Conservation (phyloP, 2,113 vertebrate species). For the Leucopsar rothschildi region DNA sequence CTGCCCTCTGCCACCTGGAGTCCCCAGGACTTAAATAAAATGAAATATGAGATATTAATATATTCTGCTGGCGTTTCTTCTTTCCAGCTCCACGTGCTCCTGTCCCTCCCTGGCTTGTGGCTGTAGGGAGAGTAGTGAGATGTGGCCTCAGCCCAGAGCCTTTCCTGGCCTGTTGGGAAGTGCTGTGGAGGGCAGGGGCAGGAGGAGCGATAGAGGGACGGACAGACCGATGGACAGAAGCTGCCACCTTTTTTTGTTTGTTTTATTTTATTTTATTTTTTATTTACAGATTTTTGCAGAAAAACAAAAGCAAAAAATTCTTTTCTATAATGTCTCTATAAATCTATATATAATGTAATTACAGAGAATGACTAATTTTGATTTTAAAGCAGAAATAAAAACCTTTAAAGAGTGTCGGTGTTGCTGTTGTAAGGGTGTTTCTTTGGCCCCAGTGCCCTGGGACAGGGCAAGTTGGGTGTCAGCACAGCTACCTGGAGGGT, state of each 20-base stretch:
- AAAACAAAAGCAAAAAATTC: slow-evolving; percentile 53
- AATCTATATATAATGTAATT: slow-evolving; percentile 72
- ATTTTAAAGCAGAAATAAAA: slow-evolving; percentile 72
- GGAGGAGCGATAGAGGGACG: not conserved
- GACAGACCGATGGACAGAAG: not conserved
- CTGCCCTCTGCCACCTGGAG: slow-evolving; percentile 6
- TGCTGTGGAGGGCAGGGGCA: not conserved
- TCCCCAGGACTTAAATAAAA: slow-evolving; percentile 55
- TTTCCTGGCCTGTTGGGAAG: not conserved
- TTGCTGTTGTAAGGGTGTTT: not conserved
- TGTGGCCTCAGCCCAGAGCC: not conserved
- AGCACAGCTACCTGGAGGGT: too few species aligned
- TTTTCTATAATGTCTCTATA: slow-evolving; percentile 71
- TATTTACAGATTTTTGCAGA: slow-evolving; percentile 56
- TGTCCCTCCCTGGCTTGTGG: not conserved
- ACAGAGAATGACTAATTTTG: slow-evolving; percentile 67
- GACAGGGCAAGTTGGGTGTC: not conserved
- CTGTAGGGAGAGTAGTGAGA: not conserved
- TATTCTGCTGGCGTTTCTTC: slow-evolving; percentile 63
- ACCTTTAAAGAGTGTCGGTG: not conserved
- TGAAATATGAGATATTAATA: slow-evolving; percentile 64
- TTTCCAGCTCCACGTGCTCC: slow-evolving; percentile 56
- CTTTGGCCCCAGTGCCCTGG: not conserved
- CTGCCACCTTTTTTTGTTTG: slow-evolving; percentile 5
- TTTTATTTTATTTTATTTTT: slow-evolving; percentile 54